Conservation (phyloP, 2,888 invertebrate genomes). For the Cheilosia vernalis region DNA sequence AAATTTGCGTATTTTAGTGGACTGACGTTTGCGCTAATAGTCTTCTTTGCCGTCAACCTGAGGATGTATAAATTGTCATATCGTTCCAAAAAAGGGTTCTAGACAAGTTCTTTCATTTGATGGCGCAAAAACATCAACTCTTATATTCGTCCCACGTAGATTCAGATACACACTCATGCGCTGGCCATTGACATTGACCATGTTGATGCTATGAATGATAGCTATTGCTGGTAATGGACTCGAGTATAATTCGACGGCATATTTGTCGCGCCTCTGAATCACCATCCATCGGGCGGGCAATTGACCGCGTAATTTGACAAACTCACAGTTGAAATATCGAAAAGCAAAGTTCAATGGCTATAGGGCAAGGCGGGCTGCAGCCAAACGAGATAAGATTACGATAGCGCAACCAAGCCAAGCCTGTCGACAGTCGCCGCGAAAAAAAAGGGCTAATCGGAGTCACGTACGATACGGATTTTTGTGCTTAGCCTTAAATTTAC, state of each 20-base stretch:
- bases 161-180: conserved; percentile 42
- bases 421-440: conserved; percentile 23
- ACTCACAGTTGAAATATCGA: conserved; percentile 7
- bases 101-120: conserved; percentile 15
- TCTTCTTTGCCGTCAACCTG: conserved; percentile 14
- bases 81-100: conserved; percentile 52
- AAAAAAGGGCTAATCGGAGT: conserved; percentile 47
- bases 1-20: conserved; percentile 56
- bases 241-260: conserved; percentile 58
- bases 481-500: conserved; percentile 32
- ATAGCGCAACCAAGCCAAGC: conserved; percentile 34
- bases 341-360: conserved; percentile 25
- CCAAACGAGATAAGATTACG: conserved; percentile 32
- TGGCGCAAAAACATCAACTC: conserved; percentile 26
- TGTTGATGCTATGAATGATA: conserved; percentile 46
- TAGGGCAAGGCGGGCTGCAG: conserved; percentile 32
- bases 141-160: conserved; percentile 59
- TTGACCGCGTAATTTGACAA: conserved; percentile 49
- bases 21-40: conserved; percentile 46
- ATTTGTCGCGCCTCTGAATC: conserved; percentile 46
- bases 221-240: conserved; percentile 41
- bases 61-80: conserved; percentile 66
- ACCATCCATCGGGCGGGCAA: conserved; percentile 23
- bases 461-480: conserved; percentile 45
- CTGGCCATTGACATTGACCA: conserved; percentile 58